phyloP scores from a whole-genome alignment of 2,113 vertebrate genomes.

The Stomatorhinus ivindoensis region DNA sequence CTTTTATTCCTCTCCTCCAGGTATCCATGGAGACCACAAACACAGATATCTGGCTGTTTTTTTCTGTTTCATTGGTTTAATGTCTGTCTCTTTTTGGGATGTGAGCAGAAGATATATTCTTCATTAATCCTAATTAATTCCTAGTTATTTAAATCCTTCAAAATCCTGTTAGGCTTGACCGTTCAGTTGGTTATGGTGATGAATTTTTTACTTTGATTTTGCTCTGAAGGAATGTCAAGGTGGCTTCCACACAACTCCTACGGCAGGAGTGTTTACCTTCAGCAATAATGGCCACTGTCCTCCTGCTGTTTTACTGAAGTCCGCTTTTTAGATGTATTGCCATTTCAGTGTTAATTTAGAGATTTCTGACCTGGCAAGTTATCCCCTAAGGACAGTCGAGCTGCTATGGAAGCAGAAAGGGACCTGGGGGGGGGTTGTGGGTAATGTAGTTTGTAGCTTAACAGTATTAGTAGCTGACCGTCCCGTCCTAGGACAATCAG shows the following conservation, averaged over 20 bases:
- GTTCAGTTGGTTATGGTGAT: neutral
- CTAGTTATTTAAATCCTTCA: neutral
- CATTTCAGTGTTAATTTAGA: neutral
- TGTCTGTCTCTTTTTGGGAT: neutral
- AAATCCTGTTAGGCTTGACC: neutral
- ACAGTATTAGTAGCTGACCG: neutral
- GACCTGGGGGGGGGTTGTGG: neutral
- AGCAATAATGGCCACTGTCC: neutral
- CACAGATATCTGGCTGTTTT: neutral
- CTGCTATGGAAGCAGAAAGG: neutral
- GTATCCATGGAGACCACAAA: neutral
- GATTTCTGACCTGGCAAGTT: neutral
- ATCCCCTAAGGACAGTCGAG: neutral
- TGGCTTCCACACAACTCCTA: neutral
- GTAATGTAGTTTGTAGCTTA: neutral
- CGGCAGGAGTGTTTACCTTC: neutral
- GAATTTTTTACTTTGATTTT: neutral
- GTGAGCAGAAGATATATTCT: neutral
- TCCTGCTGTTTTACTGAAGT: constrained; percentile 1
- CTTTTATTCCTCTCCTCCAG: constrained; percentile 10
- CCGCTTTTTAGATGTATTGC: neutral
- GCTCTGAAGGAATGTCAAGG: neutral
- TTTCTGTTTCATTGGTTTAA: neutral
- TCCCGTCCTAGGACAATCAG: neutral
- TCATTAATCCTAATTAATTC: neutral